Conservation (phyloP, 2,113 vertebrate genomes). For the Lates calcarifer region DNA sequence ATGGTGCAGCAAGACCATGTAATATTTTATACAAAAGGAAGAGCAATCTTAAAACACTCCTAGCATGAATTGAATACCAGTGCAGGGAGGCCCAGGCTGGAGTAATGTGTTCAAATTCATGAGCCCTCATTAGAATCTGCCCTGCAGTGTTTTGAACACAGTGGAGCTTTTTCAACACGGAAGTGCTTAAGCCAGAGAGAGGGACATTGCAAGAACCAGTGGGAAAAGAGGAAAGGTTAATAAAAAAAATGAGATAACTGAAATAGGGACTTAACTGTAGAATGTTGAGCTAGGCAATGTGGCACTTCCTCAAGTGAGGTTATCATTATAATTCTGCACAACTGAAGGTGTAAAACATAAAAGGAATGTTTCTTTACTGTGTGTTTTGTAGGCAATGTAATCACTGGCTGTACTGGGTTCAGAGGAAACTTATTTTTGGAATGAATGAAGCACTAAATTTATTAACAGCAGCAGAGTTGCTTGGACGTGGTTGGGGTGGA, state of each 20-base stretch:
- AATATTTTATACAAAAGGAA: slow-evolving; percentile 21
- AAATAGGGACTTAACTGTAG: neutral
- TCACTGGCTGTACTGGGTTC: neutral
- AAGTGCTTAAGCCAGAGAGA: slow-evolving; percentile 7
- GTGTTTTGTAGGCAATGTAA: neutral
- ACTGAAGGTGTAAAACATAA: neutral
- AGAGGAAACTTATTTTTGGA: neutral
- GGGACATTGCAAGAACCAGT: slow-evolving; percentile 8
- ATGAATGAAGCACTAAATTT: neutral
- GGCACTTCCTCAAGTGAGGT: neutral
- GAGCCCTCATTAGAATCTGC: slow-evolving; percentile 31
- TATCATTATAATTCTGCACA: neutral
- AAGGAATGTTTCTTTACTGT: neutral
- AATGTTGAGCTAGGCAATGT: neutral
- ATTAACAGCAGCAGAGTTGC: neutral
- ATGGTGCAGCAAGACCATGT: neutral
- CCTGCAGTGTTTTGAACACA: slow-evolving; percentile 34
- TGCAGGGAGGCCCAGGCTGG: slow-evolving; percentile 6
- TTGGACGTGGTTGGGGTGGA: neutral
- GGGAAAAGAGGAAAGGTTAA: slow-evolving; percentile 16
- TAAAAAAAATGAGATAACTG: slow-evolving; percentile 1
- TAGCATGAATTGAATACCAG: neutral
- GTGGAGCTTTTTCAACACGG: slow-evolving; percentile 16
- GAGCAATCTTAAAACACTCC: slow-evolving; percentile 13
- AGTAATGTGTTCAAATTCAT: slow-evolving; percentile 21